Base-by-base conservation (phyloP, 2,797 vertebrate genomes). In the Cynodonichthys magdalenae region DNA sequence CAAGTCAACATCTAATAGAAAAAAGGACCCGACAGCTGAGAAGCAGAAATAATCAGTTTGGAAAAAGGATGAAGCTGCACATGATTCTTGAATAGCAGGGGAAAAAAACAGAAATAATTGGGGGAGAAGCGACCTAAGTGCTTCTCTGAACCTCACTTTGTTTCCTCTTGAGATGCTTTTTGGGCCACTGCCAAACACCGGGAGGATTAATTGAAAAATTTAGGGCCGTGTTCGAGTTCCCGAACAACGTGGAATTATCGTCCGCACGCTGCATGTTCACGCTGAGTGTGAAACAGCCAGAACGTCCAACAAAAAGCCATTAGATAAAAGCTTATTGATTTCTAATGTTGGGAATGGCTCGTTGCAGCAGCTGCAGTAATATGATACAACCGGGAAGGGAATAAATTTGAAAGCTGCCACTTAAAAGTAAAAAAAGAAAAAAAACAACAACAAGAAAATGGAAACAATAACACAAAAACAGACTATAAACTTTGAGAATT, bases 121-220 rank as follows among this genome's bases (percentile, higher is more conserved):
- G 67, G 58, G 61, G 61, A 78, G 73, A 83, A 58, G 68, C 77
- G 72, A 81, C 77, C 86, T 63, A 67, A 85, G 79, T 29, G 65
- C 50, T 76, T 86, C 77, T 89, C 75, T 84, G 65, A 75, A 60
- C 67, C 69, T 56, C 69, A 46, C 62, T 80, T 73, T 28, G 69
- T 83, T 83, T 92, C 70, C 83, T 87, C 72, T 84, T 62, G 82
- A 83, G 78, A 84, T 60, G 78, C 81, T 74, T 79, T 55, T 87
- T 90, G 88, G 80, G 65, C 73, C 57, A 65, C 84, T 80, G 88
- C 87, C 92, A 90, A 76, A 79, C 46, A 5, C 84, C 79, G 73
- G 48, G 69, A 77, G 80, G 75, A 84, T 36, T 87, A 82, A 86
- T 82, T 86, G 80, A 90, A 77, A 87, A 85, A 87, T 82, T 59